Evolutionary conservation across 2,888 invertebrate species (phyloP).

Genomic region (Limnephilus auricula): DNA sequence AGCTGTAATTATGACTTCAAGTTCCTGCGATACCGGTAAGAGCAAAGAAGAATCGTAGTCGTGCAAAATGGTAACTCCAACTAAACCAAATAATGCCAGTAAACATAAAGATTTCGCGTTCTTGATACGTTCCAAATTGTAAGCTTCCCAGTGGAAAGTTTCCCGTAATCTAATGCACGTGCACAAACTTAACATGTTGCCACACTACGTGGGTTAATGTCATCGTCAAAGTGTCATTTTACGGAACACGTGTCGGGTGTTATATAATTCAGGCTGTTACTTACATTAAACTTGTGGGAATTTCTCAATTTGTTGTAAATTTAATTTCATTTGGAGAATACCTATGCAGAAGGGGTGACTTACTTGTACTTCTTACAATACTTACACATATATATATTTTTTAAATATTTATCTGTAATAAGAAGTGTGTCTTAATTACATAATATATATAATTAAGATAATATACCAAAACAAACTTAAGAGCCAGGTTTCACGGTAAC

Average conservation of each 20-base stretch:
- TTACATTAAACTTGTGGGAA: not conserved
- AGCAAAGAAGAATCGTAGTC: not conserved
- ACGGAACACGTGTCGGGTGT: slow-evolving; percentile 14
- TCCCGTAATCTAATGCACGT: slow-evolving; percentile 1
- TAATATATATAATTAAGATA: too few species aligned
- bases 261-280: not conserved
- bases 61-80: not conserved
- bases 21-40: not conserved
- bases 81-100: not conserved
- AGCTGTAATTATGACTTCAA: not conserved
- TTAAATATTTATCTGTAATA: too few species aligned
- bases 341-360: too few species aligned
- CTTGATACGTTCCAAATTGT: not conserved
- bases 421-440: too few species aligned
- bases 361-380: too few species aligned
- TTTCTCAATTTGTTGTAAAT: not conserved
- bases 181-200: slow-evolving; percentile 10
- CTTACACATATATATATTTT: too few species aligned
- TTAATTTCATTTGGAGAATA: not conserved
- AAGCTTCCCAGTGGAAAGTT: not conserved
- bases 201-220: slow-evolving; percentile 27
- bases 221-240: slow-evolving; percentile 36
- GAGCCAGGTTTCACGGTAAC: too few species aligned
- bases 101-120: not conserved
- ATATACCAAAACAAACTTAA: too few species aligned